phyloP scores from a whole-genome alignment of 2,113 vertebrate genomes.

The Cyprinus carpio region DNA sequence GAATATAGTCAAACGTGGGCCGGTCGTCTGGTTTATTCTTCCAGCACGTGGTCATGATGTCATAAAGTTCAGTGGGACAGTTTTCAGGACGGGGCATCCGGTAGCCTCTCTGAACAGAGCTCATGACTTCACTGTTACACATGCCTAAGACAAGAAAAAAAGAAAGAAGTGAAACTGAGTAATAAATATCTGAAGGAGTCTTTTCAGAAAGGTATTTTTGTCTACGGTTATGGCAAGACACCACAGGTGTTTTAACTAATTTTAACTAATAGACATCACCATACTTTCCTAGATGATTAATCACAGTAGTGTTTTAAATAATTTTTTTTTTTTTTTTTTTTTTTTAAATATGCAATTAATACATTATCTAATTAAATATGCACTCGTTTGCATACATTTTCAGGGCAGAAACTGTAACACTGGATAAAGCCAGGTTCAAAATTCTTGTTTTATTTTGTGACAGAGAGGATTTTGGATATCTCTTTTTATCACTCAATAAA shows the following conservation, averaged over 20 bases:
- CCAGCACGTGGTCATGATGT: constrained; percentile 88
- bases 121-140: constrained; percentile 76
- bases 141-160: constrained; percentile 65
- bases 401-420: too few species aligned
- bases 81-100: constrained; percentile 82
- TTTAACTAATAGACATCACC: background rate
- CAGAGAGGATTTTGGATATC: too few species aligned
- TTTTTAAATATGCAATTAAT: background rate
- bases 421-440: too few species aligned
- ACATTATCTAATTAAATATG: too few species aligned
- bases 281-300: background rate
- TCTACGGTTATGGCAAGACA: too few species aligned
- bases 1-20: constrained; percentile 91
- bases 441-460: too few species aligned
- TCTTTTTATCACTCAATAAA: too few species aligned
- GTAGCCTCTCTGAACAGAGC: constrained; percentile 80
- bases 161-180: background rate
- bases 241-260: too few species aligned
- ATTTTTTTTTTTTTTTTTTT: too few species aligned
- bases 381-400: background rate
- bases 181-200: background rate
- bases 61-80: constrained; percentile 85
- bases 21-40: constrained; percentile 83
- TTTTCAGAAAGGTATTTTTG: background rate
- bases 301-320: too few species aligned